Evolutionary conservation across 92 coral and sea anemone genomes (phyloP).

Genomic region (Epizoanthus scotinus): DNA sequence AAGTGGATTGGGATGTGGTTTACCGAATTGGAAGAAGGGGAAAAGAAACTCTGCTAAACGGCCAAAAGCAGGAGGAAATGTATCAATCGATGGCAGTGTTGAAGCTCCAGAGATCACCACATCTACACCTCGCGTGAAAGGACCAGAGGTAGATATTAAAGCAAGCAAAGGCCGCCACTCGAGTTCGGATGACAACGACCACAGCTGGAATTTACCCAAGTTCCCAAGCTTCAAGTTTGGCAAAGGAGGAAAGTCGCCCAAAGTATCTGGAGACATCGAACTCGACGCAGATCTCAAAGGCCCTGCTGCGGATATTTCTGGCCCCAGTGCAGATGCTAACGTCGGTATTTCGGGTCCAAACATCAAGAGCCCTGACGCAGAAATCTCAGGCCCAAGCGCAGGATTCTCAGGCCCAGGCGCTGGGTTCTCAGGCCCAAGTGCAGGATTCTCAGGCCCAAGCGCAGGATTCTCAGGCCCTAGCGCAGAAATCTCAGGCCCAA

Average conservation of each 20-base stretch:
- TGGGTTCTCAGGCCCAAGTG: too few relatives aligned
- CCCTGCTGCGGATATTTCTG: constrained; percentile 8
- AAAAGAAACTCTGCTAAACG: background rate
- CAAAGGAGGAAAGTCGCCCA: constrained; percentile 9
- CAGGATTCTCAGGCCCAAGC: too few relatives aligned
- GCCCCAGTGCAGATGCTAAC: background rate
- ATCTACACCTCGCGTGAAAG: background rate
- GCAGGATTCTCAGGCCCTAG: background rate
- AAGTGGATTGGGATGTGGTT: too few relatives aligned
- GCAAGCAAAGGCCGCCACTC: constrained; percentile 10
- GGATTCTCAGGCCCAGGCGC: too few relatives aligned
- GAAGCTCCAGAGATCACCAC: background rate
- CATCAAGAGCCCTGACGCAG: too few relatives aligned
- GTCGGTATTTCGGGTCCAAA: too few relatives aligned
- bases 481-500: background rate
- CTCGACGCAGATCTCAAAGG: constrained; percentile 4
- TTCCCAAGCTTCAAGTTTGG: background rate
- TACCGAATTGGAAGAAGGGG: too few relatives aligned
- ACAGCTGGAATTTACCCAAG: constrained; percentile 17
- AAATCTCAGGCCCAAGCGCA: too few relatives aligned
- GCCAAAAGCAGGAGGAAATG: background rate
- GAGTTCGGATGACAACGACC: constrained; percentile 3
- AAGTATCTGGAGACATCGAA: constrained; percentile 12
- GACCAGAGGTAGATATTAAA: constrained; percentile 10
- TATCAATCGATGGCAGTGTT: background rate